Base-by-base conservation (phyloP, 2,113 vertebrate genomes). In the Quiscalus mexicanus region DNA sequence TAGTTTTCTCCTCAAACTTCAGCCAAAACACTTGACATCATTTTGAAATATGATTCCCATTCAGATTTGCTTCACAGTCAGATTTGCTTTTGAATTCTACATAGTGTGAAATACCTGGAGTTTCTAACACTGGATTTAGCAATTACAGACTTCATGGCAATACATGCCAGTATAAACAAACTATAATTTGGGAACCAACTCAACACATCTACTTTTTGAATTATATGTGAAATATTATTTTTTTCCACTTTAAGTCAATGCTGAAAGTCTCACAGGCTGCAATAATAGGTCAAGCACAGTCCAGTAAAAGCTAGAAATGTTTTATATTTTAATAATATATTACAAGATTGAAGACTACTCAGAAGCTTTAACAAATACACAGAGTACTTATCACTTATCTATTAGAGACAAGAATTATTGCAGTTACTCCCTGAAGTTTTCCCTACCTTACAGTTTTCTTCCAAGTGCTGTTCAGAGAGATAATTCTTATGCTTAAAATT, bases 401-500 rank as follows among this genome's bases (percentile, higher is more conserved):
- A 77, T 77, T 24, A 84, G 39, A 76, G 15, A 16, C 1, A 8
- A 90, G 65, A 94, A 88, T 77, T 88, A 88, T 63, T 94, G 49
- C 31, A 77, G 13, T n/a, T 69, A 73, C 41, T 84, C 92, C 76
- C 60, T 65, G 33, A 83, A 65, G 50, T 76, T 73, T 86, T 42
- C 35, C 19, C 55, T 76, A 18, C 50, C 47, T 77, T 33, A 92
- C 11, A 60, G 50, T 76, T 90, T 95, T 93, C 62, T 89, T 87
- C n/a, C 2, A 3, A 79, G 45, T 70, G 75, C 23, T 88, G 37
- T 50, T 88, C 50, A 62, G 55, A 53, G 33, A 94, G 30, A 42
- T 15, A 33, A 73, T 60, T 80, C 64, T 93, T 93, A 74, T 75
- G 33, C 23, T 90, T 92, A 71, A 83, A 93, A 67, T 90, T 90